Percentiles rank a stretch among this genome's conserved stretches.
These are phyloP conservation scores for Andricus curvator DNA, from an alignment of 2,888 invertebrate species.

Conservation along the genomic window DNA sequence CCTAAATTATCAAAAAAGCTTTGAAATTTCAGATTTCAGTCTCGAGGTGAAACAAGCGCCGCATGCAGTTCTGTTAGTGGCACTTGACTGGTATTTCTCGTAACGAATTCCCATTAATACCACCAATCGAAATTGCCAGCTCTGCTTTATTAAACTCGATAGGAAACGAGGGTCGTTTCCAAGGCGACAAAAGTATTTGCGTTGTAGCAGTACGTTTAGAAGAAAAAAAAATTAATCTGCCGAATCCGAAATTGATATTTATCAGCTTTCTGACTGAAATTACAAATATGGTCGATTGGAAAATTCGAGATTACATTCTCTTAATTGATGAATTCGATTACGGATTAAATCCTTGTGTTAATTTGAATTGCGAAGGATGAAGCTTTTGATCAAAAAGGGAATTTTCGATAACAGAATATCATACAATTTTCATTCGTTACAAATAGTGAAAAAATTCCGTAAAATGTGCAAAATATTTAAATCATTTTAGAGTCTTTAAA, in stretches of 20 bases:
- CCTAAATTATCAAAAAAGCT: too few species aligned
- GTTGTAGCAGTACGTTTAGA: neutral
- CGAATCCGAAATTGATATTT: neutral
- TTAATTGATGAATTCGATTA: too few species aligned
- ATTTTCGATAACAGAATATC: neutral
- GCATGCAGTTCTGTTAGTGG: neutral
- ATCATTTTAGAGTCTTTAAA: too few species aligned
- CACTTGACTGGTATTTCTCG: constrained; percentile 38
- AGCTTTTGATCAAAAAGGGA: neutral
- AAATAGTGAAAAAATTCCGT: too few species aligned
- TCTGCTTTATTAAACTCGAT: constrained; percentile 42
- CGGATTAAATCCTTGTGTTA: neutral
- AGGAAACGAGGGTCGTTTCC: neutral
- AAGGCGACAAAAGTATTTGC: neutral
- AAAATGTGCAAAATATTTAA: too few species aligned
- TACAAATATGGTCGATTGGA: neutral
- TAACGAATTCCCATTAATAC: constrained; percentile 46
- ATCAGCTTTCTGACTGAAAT: neutral
- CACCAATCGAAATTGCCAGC: constrained; percentile 36
- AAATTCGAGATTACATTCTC: too few species aligned
- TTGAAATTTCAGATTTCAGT: neutral
- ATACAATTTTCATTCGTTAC: too few species aligned
- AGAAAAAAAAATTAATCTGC: neutral
- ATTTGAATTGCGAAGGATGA: neutral
- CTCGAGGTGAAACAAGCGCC: neutral